Percentiles rank a stretch among this genome's conserved stretches.
These are phyloP conservation scores for Aleiodes leptofemur DNA, from an alignment of 2,888 invertebrate genomes.

Conservation along the genomic window DNA sequence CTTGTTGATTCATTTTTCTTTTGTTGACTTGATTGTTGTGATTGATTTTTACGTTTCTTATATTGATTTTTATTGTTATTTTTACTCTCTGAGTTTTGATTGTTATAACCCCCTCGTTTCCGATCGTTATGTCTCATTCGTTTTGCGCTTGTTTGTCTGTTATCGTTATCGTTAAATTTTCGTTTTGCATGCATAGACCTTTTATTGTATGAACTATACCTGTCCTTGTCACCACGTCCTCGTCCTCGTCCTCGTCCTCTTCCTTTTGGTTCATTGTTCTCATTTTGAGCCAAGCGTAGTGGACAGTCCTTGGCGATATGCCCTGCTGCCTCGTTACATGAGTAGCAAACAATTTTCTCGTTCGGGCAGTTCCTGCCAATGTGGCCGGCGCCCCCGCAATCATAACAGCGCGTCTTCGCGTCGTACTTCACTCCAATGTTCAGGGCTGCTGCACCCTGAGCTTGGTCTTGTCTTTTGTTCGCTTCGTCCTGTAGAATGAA, in stretches of 20 bases:
- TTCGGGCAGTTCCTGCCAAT: constrained; percentile 43
- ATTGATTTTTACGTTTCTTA: constrained; percentile 45
- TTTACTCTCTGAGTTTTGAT: background rate
- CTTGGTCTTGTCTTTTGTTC: constrained; percentile 38
- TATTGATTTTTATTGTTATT: too few relatives aligned
- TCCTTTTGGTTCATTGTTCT: background rate
- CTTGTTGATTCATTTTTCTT: background rate
- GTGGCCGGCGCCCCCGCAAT: background rate
- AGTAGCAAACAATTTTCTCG: constrained; percentile 18
- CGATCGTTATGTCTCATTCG: background rate
- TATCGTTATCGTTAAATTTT: background rate
- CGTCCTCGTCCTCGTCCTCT: too few relatives aligned
- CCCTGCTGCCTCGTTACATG: constrained; percentile 36
- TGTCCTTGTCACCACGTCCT: background rate
- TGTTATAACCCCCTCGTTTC: background rate
- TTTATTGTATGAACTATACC: background rate
- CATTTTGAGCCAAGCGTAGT: background rate
- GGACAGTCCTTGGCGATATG: background rate
- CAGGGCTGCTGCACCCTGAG: background rate
- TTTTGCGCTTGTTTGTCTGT: background rate
- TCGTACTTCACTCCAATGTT: background rate
- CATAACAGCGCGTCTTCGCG: background rate
- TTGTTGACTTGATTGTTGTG: constrained; percentile 28
- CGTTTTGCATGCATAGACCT: background rate
- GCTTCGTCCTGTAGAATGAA: constrained; percentile 52